Evolutionary conservation across 2,888 invertebrate genomes (phyloP).

Genomic region (Melikaiella ostensackeni): DNA sequence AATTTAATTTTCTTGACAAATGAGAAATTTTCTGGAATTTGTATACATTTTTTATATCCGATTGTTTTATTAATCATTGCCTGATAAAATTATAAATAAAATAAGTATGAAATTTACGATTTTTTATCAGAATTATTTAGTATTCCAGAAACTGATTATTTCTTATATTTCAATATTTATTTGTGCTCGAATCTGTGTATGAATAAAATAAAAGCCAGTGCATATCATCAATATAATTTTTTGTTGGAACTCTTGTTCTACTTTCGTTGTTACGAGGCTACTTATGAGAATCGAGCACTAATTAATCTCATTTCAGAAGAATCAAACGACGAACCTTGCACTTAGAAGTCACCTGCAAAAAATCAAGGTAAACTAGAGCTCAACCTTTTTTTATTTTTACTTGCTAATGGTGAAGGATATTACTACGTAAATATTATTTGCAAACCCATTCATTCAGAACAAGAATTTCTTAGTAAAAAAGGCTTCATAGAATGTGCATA

Average conservation of each 20-base stretch:
- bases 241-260: slow-evolving; percentile 10
- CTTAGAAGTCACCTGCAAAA: slow-evolving; percentile 10
- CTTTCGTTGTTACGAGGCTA: slow-evolving; percentile 7
- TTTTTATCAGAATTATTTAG: too few species aligned
- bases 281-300: background rate
- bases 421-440: background rate
- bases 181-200: background rate
- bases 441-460: background rate
- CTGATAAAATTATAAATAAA: too few species aligned
- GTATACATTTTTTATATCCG: background rate
- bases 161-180: background rate
- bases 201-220: slow-evolving; percentile 15
- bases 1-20: background rate
- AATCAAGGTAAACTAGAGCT: slow-evolving; percentile 20
- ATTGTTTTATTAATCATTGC: background rate
- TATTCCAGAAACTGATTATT: too few species aligned
- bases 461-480: background rate
- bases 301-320: slow-evolving; percentile 32
- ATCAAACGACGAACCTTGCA: slow-evolving; percentile 19
- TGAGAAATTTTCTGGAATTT: background rate
- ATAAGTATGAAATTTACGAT: too few species aligned
- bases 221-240: slow-evolving; percentile 21
- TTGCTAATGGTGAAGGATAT: background rate
- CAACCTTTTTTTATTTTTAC: background rate
- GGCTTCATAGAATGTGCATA: background rate